Percentiles rank a stretch among this genome's conserved stretches.
phyloP scores from a whole-genome alignment of 2,888 invertebrate genomes.

The Spilarctia lutea region DNA sequence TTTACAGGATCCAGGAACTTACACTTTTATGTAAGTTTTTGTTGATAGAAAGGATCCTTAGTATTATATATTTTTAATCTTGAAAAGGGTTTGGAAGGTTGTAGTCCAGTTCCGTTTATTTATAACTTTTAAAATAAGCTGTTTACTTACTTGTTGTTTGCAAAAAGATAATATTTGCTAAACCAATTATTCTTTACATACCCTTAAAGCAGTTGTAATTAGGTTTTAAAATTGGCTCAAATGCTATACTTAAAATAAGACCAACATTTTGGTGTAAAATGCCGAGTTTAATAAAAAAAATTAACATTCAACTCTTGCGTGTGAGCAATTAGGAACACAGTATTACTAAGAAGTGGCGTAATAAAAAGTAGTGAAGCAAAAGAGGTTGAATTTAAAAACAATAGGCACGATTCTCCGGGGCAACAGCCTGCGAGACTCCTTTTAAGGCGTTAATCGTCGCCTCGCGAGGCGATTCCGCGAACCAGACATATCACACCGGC shows the following conservation, averaged over 20 bases:
- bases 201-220: not conserved
- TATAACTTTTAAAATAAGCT: too few relatives aligned
- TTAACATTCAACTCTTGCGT: constrained; percentile 44
- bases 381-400: constrained; percentile 55
- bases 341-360: constrained; percentile 52
- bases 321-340: constrained; percentile 57
- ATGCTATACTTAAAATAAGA: not conserved
- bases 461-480: constrained; percentile 56
- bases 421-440: constrained; percentile 49
- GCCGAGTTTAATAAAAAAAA: not conserved
- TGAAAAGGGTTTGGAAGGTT: too few relatives aligned
- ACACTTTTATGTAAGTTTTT: not conserved
- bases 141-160: too few relatives aligned
- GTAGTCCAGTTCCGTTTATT: too few relatives aligned
- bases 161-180: too few relatives aligned
- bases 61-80: too few relatives aligned
- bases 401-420: constrained; percentile 51
- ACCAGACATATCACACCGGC: constrained; percentile 51
- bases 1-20: too few relatives aligned
- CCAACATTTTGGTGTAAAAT: not conserved
- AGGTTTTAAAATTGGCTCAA: not conserved
- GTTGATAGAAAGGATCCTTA: not conserved
- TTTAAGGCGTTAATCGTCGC: constrained; percentile 62
- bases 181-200: not conserved
- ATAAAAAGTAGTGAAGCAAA: constrained; percentile 45